phyloP scores from a whole-genome alignment of 2,113 vertebrate genomes.

The Pangasianodon gigas region DNA sequence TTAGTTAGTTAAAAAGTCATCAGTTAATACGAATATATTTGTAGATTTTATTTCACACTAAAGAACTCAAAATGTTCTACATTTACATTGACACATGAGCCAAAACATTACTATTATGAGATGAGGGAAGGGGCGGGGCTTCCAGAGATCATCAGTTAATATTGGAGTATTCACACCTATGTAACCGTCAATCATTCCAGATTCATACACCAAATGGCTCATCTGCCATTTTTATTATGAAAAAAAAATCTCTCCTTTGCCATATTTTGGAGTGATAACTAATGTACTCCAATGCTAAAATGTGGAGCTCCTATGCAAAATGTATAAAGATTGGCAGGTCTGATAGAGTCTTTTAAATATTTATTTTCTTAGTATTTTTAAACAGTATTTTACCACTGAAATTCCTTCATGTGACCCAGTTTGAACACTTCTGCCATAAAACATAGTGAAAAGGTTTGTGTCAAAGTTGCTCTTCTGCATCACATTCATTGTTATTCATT shows the following conservation, averaged over 20 bases:
- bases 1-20: not conserved
- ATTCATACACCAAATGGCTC: not conserved
- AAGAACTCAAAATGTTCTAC: not conserved
- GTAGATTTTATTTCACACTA: not conserved
- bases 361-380: not conserved
- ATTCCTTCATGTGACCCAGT: not conserved
- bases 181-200: too few relatives aligned
- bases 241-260: not conserved
- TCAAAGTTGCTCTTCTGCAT: not conserved
- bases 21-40: not conserved
- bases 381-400: not conserved
- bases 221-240: not conserved
- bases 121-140: not conserved
- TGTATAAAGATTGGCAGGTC: not conserved
- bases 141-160: not conserved
- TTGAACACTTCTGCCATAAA: not conserved
- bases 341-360: not conserved
- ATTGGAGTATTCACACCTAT: not conserved
- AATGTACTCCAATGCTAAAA: not conserved
- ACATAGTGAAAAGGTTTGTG: not conserved
- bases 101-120: not conserved
- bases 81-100: not conserved
- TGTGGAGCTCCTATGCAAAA: not conserved
- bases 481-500: not conserved
- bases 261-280: not conserved